Conservation (phyloP, 2,113 vertebrate genomes). For the Pelusios castaneus region DNA sequence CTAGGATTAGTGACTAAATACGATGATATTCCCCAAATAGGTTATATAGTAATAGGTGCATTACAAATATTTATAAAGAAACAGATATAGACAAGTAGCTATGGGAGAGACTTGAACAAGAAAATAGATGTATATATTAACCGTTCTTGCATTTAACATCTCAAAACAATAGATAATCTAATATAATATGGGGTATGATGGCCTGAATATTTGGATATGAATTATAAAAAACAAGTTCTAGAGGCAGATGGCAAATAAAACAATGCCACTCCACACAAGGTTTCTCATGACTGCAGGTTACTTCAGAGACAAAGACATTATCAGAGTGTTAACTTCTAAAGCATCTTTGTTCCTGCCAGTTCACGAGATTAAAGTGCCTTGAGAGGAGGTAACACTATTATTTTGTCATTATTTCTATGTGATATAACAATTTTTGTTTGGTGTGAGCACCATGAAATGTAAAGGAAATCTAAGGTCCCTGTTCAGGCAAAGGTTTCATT, state of each 20-base stretch:
- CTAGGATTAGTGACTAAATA: background rate
- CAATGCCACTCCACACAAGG: background rate
- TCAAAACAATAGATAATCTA: background rate
- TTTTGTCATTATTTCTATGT: background rate
- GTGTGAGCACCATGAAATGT: background rate
- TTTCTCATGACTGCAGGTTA: conserved; percentile 40
- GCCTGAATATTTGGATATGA: conserved; percentile 12
- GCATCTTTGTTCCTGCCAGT: background rate
- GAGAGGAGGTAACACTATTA: background rate
- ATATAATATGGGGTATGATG: background rate
- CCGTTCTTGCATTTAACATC: background rate
- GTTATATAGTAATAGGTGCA: background rate
- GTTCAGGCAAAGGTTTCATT: background rate
- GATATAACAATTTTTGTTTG: background rate
- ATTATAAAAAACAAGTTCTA: conserved; percentile 6
- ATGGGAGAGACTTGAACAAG: background rate
- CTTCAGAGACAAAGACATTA: conserved; percentile 39
- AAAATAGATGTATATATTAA: background rate
- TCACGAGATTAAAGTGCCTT: background rate
- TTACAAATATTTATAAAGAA: background rate
- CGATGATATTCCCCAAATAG: background rate
- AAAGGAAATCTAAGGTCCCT: background rate
- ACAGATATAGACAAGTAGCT: background rate
- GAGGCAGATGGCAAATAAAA: background rate
- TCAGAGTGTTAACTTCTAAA: conserved; percentile 19